Conservation (phyloP, 2,113 vertebrate species). For the Megaleporinus macrocephalus region DNA sequence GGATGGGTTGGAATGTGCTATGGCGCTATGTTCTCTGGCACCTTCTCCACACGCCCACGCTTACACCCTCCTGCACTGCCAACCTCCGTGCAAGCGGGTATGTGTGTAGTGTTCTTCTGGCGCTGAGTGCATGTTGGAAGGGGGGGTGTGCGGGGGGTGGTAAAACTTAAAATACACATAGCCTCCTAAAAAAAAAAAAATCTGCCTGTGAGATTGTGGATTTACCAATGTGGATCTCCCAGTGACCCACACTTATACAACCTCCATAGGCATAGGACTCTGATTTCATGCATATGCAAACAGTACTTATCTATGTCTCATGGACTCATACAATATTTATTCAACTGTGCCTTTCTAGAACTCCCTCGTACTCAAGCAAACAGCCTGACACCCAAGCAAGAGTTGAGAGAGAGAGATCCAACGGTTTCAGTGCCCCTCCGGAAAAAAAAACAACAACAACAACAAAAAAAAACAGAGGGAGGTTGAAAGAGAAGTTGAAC, state of each 20-base stretch:
- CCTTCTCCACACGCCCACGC: constrained; percentile 48
- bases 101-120: constrained; percentile 6
- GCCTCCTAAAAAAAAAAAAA: background rate
- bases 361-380: background rate
- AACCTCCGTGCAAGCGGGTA: constrained; percentile 12
- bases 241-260: background rate
- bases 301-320: background rate
- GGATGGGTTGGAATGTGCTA: constrained; percentile 51
- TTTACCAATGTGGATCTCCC: background rate
- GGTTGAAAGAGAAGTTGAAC: background rate
- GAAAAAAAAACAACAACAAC: too few species aligned
- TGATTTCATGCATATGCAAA: background rate
- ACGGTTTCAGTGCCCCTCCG: background rate
- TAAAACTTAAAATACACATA: constrained; percentile 18
- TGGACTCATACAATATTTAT: background rate
- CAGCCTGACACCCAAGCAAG: background rate
- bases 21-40: constrained; percentile 41
- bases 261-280: background rate
- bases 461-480: background rate
- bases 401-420: background rate
- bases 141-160: background rate
- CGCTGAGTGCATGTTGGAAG: constrained; percentile 22
- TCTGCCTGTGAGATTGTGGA: background rate
- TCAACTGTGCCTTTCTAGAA: background rate
- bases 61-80: constrained; percentile 48